Percentiles rank a stretch among this genome's conserved stretches.
Evolutionary conservation across 2,888 invertebrate species (phyloP).

Genomic region (Brachypterus glaber): DNA sequence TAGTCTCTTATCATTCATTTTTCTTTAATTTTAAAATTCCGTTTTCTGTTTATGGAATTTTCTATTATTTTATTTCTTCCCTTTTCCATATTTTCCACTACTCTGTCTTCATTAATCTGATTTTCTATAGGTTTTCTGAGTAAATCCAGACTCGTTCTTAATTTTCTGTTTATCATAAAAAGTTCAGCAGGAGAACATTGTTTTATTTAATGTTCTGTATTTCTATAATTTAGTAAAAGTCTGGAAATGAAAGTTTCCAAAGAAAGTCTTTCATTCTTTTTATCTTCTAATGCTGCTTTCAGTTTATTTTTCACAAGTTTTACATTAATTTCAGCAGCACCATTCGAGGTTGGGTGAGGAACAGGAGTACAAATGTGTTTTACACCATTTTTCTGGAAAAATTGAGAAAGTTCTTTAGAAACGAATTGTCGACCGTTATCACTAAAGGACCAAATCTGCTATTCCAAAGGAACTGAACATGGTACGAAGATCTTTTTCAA

Average conservation of each 20-base stretch:
- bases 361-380: neutral
- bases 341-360: neutral
- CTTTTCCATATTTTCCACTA: neutral
- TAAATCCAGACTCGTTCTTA: neutral
- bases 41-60: neutral
- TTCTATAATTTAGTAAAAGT: neutral
- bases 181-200: neutral
- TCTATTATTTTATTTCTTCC: neutral
- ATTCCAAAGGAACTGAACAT: neutral
- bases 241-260: neutral
- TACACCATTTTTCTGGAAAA: neutral
- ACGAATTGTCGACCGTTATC: neutral
- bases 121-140: neutral
- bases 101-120: neutral
- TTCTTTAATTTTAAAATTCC: neutral
- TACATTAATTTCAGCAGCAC: neutral
- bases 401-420: neutral
- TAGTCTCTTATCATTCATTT: neutral
- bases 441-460: neutral
- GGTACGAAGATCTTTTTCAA: neutral
- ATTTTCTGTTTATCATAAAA: neutral
- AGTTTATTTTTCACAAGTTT: neutral
- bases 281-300: neutral
- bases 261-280: neutral
- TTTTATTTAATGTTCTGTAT: neutral